phyloP scores from a whole-genome alignment of 2,113 vertebrate genomes.

The Silurus glanis region DNA sequence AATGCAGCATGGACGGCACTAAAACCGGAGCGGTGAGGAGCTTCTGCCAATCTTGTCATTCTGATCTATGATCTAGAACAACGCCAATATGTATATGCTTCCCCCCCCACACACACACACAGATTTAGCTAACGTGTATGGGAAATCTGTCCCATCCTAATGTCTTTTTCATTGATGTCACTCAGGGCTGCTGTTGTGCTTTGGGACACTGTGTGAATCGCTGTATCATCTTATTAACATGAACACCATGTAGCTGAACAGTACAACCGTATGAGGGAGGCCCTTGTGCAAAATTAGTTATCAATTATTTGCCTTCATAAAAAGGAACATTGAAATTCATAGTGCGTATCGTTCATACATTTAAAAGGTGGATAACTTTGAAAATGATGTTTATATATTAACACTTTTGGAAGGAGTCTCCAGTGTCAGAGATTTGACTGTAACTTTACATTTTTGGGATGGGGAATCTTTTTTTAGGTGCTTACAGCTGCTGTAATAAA shows the following conservation, averaged over 20 bases:
- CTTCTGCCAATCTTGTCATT: not conserved
- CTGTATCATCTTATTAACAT: not conserved
- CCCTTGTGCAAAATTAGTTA: not conserved
- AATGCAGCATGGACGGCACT: constrained; percentile 84
- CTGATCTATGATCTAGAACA: not conserved
- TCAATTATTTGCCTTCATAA: not conserved
- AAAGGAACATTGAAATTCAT: not conserved
- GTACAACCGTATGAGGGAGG: not conserved
- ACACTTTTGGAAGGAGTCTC: not conserved
- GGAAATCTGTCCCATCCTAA: not conserved
- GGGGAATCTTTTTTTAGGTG: not conserved
- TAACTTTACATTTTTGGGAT: not conserved
- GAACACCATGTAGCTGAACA: not conserved
- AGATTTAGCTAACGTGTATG: not conserved
- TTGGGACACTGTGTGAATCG: not conserved
- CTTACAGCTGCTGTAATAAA: not conserved
- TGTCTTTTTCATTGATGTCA: not conserved
- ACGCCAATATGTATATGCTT: not conserved
- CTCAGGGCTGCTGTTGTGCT: not conserved
- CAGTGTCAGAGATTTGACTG: not conserved
- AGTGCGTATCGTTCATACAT: not conserved
- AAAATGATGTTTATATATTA: not conserved
- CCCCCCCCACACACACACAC: too few species aligned
- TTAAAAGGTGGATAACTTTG: not conserved
- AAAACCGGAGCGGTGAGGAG: constrained; percentile 84